Evolutionary conservation across 2,113 vertebrate species (phyloP), one percentile per base, ranked within the genome.

Genomic region (Semnopithecus entellus): DNA sequence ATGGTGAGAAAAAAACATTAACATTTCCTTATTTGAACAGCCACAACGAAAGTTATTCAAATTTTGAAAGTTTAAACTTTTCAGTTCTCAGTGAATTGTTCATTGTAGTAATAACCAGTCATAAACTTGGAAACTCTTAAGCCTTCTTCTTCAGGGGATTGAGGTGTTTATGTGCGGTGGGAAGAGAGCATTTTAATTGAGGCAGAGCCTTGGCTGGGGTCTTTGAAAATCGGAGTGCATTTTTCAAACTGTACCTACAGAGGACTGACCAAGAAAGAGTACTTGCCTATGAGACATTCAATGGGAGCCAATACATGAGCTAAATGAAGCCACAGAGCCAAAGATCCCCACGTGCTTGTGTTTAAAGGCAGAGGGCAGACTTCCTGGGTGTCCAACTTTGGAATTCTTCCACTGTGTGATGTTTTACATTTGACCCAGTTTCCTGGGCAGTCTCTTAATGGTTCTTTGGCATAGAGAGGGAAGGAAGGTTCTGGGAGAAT

Each of bases 101-200:
- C 27, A 11, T 38, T 83, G 48, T 70, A 82, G 52, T 93, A n/a
- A 59, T 50, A 90, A 80, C 57, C 9, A 55, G 2, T 45, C 87
- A 30, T 11, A 76, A 68, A 72, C 52, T 40, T 96, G 59, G 38
- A 64, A 48, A 52, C 25, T 85, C 45, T 40, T 48, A 45, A 48
- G 25, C 40, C 52, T 82, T 30, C 48, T 10, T 72, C 32, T 72
- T 73, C 12, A 48, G n/a, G 52, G n/a, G 14, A 90, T n/a, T 86
- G 17, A 76, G 25, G 50, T 59, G 9, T 91, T 88, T 94, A 78
- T 11, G 17, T 75, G 61, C 32, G 32, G 55, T 13, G 40, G 27
- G 79, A 92, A 96, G 75, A 91, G n/a, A 64, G 64, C 52, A 52
- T 55, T 87, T 96, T 89, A 86, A 12, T 38, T 52, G 59, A 97